Base-by-base conservation (phyloP, 2,888 invertebrate genomes). In the Amphipyra berbera region DNA sequence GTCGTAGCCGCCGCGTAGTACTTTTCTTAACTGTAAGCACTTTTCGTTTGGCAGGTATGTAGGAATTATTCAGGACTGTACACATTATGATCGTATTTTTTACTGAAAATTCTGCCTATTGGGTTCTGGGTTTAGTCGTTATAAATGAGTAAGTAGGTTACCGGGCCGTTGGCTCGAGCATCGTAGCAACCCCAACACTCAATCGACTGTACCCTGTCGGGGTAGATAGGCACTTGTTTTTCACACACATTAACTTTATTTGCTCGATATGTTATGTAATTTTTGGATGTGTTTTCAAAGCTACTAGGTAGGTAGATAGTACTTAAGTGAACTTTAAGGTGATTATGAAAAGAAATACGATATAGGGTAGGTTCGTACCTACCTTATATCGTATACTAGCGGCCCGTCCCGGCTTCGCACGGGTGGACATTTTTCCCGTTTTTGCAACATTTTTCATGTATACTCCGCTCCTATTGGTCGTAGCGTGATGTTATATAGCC, bases 211-310 rank as follows among this genome's bases (percentile, higher is more conserved):
- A 45, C 15, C 41, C 37, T 37, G 48, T 56, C 64, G 35, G 27
- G 47, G 13, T 49, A 35, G 49, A 57, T 57, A 49, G 49, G 15
- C 49, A 21, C 64, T 64, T 64, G 66, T 66, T 57, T 49, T 49
- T 49, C 37, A 49, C 64, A 57, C 49, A 46, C 30, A 42, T 46
- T 65, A 14, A 35, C 37, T 57, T 57, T 65, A 50, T 62, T 42
- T 38, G 12, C 48, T 12, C 37, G 63, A 62, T 53, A 33, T 27
- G n/a, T n/a, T 6, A 14, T 13, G 13, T 14, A 10, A 6, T 27
- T 21, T 44, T 44, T 2, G 1, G 8, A 8, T 9, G 10, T 12
- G 6, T 37, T 12, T 37, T 37, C 37, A 2, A 10, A 2, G 30
- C 30, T 1, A 4, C 0, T 37, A 37, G 6, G 6, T 37, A 7